phyloP scores from a whole-genome alignment of 2,113 vertebrate species.

The Ammodytes marinus region DNA sequence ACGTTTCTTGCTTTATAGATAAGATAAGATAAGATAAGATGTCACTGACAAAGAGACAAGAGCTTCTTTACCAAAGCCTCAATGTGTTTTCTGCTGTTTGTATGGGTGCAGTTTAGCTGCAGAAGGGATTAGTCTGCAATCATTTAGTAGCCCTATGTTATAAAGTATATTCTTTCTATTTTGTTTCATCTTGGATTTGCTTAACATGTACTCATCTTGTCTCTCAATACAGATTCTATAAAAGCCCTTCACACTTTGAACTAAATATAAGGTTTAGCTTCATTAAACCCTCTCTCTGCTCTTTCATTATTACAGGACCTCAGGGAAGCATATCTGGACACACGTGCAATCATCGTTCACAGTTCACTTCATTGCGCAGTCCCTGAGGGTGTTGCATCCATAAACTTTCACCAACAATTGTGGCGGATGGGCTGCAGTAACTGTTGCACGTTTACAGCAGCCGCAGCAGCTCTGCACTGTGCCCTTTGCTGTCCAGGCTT shows the following conservation, averaged over 20 bases:
- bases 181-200: neutral
- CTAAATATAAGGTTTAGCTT: neutral
- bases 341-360: neutral
- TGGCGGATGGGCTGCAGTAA: constrained; percentile 18
- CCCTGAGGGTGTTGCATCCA: constrained; percentile 30
- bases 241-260: neutral
- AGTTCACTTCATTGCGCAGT: constrained; percentile 15
- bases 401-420: constrained; percentile 26
- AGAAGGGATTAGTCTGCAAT: neutral
- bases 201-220: neutral
- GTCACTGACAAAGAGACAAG: neutral
- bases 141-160: neutral
- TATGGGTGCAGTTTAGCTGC: neutral
- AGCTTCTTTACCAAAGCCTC: neutral
- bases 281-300: neutral
- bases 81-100: neutral
- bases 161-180: neutral
- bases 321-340: constrained; percentile 21
- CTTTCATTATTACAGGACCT: constrained; percentile 3
- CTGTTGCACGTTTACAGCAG: constrained; percentile 44
- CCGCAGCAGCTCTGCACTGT: constrained; percentile 34
- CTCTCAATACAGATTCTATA: neutral
- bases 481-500: constrained; percentile 63
- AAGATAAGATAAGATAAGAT: too few relatives aligned
- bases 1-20: too few relatives aligned